These are phyloP conservation scores for Nyctalus aviator DNA, from an alignment of 2,797 vertebrate genomes.

Conservation along the genomic window DNA sequence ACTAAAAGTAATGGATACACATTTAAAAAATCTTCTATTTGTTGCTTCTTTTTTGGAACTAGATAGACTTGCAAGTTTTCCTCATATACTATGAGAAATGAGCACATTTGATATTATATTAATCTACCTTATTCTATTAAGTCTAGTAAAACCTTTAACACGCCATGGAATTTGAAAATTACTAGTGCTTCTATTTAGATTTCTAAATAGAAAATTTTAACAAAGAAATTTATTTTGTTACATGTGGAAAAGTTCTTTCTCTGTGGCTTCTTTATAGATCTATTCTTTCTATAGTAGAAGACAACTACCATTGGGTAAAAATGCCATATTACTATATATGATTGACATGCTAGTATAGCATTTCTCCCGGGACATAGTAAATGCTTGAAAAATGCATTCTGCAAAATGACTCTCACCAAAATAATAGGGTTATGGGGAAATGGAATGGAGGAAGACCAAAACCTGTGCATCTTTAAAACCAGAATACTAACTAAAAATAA, in stretches of 20 bases:
- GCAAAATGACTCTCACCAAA: not conserved
- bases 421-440: not conserved
- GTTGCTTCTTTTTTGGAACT: not conserved
- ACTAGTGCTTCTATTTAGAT: not conserved
- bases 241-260: not conserved
- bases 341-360: not conserved
- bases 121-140: not conserved
- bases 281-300: not conserved
- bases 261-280: not conserved
- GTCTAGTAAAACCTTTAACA: not conserved
- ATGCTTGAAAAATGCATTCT: not conserved
- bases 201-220: constrained; percentile 56
- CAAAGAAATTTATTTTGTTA: not conserved
- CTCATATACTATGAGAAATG: constrained; percentile 10
- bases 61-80: constrained; percentile 21
- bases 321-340: not conserved
- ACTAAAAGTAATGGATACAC: not conserved
- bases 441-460: not conserved
- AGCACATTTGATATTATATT: not conserved
- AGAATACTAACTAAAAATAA: not conserved
- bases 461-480: constrained; percentile 13
- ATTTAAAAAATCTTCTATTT: not conserved
- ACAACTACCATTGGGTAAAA: not conserved
- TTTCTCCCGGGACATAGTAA: not conserved
- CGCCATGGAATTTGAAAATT: not conserved